Percentiles rank a stretch among this genome's conserved stretches.
Conservation (phyloP, 2,113 vertebrate genomes). For the Nibea coibor region DNA sequence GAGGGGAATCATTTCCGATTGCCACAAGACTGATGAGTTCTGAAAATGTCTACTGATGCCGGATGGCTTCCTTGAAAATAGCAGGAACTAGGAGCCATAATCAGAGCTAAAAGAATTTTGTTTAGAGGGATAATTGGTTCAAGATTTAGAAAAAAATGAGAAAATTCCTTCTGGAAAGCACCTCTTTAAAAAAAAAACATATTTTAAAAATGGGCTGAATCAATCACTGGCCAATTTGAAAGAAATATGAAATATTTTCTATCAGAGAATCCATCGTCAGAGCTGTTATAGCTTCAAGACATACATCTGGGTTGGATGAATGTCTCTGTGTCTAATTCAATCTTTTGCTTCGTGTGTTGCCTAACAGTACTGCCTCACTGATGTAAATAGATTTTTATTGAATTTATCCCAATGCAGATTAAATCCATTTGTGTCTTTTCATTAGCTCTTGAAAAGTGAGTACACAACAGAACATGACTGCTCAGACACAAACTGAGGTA, state of each 20-base stretch:
- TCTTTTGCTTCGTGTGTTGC: slow-evolving; percentile 69
- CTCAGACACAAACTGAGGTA: slow-evolving; percentile 43
- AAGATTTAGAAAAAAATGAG: slow-evolving; percentile 42
- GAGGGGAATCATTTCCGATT: slow-evolving; percentile 40
- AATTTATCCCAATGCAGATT: slow-evolving; percentile 75
- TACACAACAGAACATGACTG: slow-evolving; percentile 29
- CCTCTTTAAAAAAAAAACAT: slow-evolving; percentile 32
- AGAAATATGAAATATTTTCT: slow-evolving; percentile 61
- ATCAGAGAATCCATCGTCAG: slow-evolving; percentile 55
- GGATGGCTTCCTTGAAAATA: slow-evolving; percentile 54
- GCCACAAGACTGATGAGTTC: slow-evolving; percentile 45
- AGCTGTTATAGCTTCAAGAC: slow-evolving; percentile 63
- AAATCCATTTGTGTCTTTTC: slow-evolving; percentile 77
- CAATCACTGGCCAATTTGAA: slow-evolving; percentile 51
- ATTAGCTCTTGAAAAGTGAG: slow-evolving; percentile 63
- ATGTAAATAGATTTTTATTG: slow-evolving; percentile 79
- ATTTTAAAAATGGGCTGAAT: slow-evolving; percentile 39
- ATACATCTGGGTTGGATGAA: slow-evolving; percentile 79
- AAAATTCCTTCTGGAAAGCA: slow-evolving; percentile 46
- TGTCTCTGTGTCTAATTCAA: slow-evolving; percentile 72
- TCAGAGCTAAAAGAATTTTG: slow-evolving; percentile 71
- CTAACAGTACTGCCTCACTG: slow-evolving; percentile 64
- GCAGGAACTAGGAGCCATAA: slow-evolving; percentile 63
- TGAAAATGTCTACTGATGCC: slow-evolving; percentile 44
- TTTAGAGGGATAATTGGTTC: slow-evolving; percentile 70